phyloP scores from a whole-genome alignment of 2,797 vertebrate genomes.

The Lagothrix lagotricha region DNA sequence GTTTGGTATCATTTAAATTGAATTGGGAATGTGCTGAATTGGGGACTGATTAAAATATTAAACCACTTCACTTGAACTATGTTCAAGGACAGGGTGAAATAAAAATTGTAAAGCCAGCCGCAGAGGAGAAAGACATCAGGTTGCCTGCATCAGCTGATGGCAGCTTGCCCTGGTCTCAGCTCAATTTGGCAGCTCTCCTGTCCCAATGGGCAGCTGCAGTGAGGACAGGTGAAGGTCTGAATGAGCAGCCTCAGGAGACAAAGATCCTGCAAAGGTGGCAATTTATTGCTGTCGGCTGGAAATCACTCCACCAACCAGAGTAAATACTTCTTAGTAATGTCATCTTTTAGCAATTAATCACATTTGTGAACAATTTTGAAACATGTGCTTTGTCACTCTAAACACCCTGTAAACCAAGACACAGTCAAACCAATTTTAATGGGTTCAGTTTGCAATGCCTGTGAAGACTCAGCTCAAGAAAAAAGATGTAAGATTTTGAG shows the following conservation, averaged over 20 bases:
- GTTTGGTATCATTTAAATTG: constrained; percentile 47
- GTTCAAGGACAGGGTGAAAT: constrained; percentile 61
- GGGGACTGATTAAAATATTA: constrained; percentile 56
- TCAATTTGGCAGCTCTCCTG: constrained; percentile 35
- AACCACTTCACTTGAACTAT: constrained; percentile 42
- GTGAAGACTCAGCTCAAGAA: background rate
- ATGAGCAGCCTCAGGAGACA: background rate
- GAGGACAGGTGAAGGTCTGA: background rate
- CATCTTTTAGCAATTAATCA: background rate
- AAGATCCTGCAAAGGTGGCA: background rate
- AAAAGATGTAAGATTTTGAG: background rate
- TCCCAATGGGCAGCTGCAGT: background rate
- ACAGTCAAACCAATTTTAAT: background rate
- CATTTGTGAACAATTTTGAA: background rate
- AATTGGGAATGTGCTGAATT: constrained; percentile 57
- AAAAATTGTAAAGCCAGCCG: constrained; percentile 55
- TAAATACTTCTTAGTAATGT: background rate
- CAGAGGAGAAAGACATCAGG: constrained; percentile 43
- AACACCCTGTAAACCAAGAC: background rate
- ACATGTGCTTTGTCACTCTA: background rate
- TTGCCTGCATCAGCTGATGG: background rate
- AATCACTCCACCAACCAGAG: background rate
- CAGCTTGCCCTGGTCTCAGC: background rate
- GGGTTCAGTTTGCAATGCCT: background rate
- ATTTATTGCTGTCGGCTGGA: background rate